Evolutionary conservation across 2,113 vertebrate species (phyloP), one percentile per base, ranked within the genome.

Genomic region (Cyprinodon tularosa): DNA sequence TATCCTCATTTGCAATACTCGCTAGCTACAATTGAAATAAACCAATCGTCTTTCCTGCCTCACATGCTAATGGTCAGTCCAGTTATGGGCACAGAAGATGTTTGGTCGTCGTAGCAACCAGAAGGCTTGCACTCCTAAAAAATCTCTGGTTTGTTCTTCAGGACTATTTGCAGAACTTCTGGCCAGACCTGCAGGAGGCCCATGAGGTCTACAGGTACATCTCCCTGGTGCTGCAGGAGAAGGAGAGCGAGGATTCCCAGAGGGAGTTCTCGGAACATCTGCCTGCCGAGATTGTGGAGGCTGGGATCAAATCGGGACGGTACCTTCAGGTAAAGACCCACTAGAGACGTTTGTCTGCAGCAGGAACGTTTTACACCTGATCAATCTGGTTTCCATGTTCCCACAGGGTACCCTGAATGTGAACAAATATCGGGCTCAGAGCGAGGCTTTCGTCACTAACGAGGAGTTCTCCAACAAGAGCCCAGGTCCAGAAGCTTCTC

Each of bases 301-400:
- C 97, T 4, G 97, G 97, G 0, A 96, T 98, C 86, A 99, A 98
- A 78, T 98, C 97, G n/a, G 96, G 96, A 8, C 93, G 96, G 78
- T 99, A 96, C 50, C 84, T 96, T 65, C 95, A 97, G 96, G 90
- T 90, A 57, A 36, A 4, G n/a, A 38, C 11, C 1, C 45, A 12
- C 60, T n/a, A 13, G 10, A 6, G 29, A 29, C 29, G 29, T 29
- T 29, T 29, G 29, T 29, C 29, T 29, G 29, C 29, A 29, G 29
- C 29, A 29, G 29, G 29, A 29, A 29, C 29, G 2, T 29, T 29
- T 29, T 29, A 29, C 29, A 29, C 29, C 29, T 29, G 29, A 29
- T 29, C 2, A 17, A 6, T 57, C 17, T 6, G 17, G 53, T 20
- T 5, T 20, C 20, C 15, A 11, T 63, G 66, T 60, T 39, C 87